Evolutionary conservation across 2,888 invertebrate genomes (phyloP).

Genomic region (Microctonus aethiopoides): DNA sequence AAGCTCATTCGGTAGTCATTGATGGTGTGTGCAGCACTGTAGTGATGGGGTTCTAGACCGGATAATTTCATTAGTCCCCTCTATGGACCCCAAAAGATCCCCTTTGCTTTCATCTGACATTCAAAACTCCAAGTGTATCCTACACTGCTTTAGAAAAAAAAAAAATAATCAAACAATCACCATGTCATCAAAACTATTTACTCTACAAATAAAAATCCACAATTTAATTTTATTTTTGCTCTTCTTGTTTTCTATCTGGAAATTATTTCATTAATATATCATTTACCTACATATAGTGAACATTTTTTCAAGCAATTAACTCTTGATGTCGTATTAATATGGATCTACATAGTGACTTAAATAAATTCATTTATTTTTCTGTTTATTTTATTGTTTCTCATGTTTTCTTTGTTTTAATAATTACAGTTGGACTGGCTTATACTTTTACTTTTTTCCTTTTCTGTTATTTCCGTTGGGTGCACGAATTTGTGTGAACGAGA

Average conservation of each 20-base stretch:
- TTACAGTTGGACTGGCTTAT: conserved; percentile 13
- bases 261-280: too few relatives aligned
- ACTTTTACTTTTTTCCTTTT: conserved; percentile 13
- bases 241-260: too few relatives aligned
- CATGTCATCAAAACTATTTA: too few relatives aligned
- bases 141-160: not conserved
- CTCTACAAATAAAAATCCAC: too few relatives aligned
- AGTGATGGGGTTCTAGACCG: conserved; percentile 57
- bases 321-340: too few relatives aligned
- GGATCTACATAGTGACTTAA: too few relatives aligned
- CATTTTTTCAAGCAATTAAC: too few relatives aligned
- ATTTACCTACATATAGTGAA: too few relatives aligned
- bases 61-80: conserved; percentile 64
- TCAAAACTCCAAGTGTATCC: conserved; percentile 4
- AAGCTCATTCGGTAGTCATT: conserved; percentile 1
- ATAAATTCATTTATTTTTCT: not conserved
- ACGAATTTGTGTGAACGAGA: conserved; percentile 18
- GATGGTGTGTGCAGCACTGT: not conserved
- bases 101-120: conserved; percentile 1
- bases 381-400: not conserved
- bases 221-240: too few relatives aligned
- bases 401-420: conserved; percentile 4
- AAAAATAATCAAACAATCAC: conserved; percentile 6
- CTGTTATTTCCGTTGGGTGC: conserved; percentile 12
- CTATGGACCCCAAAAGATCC: conserved; percentile 34